Evolutionary conservation across 2,113 vertebrate genomes (phyloP).

Genomic region (Pseudopipra pipra): DNA sequence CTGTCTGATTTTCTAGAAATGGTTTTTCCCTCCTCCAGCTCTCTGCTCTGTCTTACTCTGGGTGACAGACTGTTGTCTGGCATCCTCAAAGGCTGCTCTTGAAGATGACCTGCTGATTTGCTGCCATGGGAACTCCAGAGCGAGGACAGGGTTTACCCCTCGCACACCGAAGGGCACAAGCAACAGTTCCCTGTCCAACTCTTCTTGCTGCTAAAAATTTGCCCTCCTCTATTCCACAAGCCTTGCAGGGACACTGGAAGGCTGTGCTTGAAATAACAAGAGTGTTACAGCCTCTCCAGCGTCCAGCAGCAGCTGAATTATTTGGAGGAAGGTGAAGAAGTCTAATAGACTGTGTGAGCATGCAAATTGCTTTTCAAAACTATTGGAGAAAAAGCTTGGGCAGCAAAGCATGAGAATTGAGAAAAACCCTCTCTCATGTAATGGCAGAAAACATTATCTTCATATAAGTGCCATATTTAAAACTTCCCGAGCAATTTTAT

Average conservation of each 20-base stretch:
- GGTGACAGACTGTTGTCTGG: not conserved
- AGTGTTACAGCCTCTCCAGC: not conserved
- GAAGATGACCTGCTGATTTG: conserved; percentile 55
- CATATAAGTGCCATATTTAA: not conserved
- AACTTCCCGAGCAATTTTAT: conserved; percentile 15
- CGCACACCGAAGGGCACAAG: not conserved
- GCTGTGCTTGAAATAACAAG: not conserved
- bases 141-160: conserved; percentile 12
- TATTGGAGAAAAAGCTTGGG: conserved; percentile 12
- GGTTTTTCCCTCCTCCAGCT: not conserved
- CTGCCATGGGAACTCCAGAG: conserved; percentile 43
- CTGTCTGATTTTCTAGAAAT: not conserved
- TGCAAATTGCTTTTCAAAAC: conserved; percentile 22
- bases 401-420: not conserved
- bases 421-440: not conserved
- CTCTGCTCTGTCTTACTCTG: not conserved
- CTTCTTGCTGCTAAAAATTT: not conserved
- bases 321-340: not conserved
- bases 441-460: not conserved
- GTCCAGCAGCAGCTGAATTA: not conserved
- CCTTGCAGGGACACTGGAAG: not conserved
- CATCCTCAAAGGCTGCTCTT: conserved; percentile 29
- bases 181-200: not conserved
- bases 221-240: not conserved
- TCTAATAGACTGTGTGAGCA: not conserved